Evolutionary conservation across 2,888 invertebrate genomes (phyloP).

Genomic region (Lycocerus yunnanus): DNA sequence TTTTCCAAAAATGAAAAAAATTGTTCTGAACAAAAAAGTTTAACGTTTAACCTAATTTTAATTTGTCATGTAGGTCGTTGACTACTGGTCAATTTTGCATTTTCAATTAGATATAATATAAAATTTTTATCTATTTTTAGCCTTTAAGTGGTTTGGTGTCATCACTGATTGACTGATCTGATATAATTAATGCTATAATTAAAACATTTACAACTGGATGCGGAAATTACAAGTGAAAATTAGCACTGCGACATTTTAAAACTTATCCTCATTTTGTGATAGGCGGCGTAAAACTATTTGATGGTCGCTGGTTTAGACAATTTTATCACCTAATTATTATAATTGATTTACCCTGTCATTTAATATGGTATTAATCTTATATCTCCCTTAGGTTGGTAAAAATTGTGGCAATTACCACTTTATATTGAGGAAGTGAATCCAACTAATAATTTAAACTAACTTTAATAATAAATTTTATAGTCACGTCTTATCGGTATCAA

Average conservation of each 20-base stretch:
- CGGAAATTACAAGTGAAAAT: no score
- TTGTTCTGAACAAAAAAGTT: background rate
- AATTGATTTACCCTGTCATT: background rate
- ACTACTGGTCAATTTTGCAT: no score
- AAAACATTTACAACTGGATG: no score
- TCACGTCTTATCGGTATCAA: conserved; percentile 30
- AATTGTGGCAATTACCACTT: background rate
- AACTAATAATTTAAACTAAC: conserved; percentile 27
- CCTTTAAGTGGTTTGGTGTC: no score
- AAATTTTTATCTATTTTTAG: no score
- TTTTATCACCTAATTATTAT: background rate
- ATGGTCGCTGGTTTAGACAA: background rate
- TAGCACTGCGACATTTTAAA: no score
- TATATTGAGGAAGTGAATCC: conserved; percentile 14
- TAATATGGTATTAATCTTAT: background rate
- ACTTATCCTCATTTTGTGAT: no score
- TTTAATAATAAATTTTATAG: conserved; percentile 28
- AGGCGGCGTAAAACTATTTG: no score
- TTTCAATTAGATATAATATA: no score
- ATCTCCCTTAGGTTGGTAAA: background rate
- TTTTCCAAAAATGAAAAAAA: background rate
- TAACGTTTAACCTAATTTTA: background rate
- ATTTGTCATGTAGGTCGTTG: no score
- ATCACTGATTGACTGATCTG: no score
- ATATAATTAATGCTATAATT: no score